Conservation (phyloP, 92 coral and sea anemone species). For the Palythoa heliodiscus region DNA sequence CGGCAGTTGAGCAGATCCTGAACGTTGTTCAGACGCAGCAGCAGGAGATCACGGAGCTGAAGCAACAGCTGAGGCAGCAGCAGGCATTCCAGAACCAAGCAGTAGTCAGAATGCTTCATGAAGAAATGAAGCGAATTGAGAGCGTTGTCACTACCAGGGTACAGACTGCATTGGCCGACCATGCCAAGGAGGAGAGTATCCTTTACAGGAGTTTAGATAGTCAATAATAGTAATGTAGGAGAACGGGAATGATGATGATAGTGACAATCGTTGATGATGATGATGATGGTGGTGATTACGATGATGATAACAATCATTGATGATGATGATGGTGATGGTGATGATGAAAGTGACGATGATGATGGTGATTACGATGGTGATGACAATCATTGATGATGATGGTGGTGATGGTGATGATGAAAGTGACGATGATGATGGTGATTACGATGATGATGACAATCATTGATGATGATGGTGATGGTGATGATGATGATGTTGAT, state of each 20-base stretch:
- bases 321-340: background rate
- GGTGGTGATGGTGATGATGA: background rate
- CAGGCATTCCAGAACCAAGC: slow-evolving; percentile 77
- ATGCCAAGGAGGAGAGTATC: slow-evolving; percentile 86
- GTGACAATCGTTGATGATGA: background rate
- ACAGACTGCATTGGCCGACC: slow-evolving; percentile 67
- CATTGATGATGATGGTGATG: no score
- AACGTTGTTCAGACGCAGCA: slow-evolving; percentile 78
- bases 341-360: background rate
- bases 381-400: background rate
- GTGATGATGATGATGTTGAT: background rate
- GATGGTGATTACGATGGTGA: background rate
- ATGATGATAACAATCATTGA: background rate
- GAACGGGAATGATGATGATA: background rate
- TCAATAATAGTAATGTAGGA: background rate
- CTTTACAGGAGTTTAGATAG: slow-evolving; percentile 3
- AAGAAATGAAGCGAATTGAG: slow-evolving; percentile 76
- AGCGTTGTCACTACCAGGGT: slow-evolving; percentile 68
- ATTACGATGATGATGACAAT: no score
- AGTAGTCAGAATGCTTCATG: slow-evolving; percentile 60
- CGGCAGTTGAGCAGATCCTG: slow-evolving; percentile 70
- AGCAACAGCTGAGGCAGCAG: slow-evolving; percentile 66
- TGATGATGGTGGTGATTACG: background rate
- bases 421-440: no score
- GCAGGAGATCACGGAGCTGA: slow-evolving; percentile 67